Conservation (phyloP, 2,113 vertebrate genomes). For the Pseudonaja textilis region DNA sequence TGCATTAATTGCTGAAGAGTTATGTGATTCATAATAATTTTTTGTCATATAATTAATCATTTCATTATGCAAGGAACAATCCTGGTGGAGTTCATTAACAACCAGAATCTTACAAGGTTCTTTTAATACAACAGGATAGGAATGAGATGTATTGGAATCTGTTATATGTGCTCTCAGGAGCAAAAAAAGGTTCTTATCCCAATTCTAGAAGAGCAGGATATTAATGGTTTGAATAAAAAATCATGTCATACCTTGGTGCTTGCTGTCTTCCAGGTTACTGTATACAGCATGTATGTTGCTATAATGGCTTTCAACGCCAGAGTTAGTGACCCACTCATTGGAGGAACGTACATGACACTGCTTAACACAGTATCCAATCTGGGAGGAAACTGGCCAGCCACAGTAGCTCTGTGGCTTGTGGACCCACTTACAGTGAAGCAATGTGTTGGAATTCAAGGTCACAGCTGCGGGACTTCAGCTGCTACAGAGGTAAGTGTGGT, state of each 20-base stretch:
- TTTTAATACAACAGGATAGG: not conserved
- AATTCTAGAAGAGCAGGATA: not conserved
- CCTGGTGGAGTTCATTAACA: not conserved
- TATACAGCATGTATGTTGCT: conserved; percentile 98
- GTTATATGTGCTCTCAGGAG: not conserved
- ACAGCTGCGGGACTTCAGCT: conserved; percentile 75
- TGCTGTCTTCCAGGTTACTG: conserved; percentile 74
- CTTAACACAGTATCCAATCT: conserved; percentile 95
- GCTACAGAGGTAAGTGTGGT: conserved; percentile 78
- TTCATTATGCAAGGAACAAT: not conserved
- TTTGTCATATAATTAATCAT: not conserved
- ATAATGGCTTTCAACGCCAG: conserved; percentile 98
- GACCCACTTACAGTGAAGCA: conserved; percentile 92
- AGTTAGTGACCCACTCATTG: conserved; percentile 94
- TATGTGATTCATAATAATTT: not conserved
- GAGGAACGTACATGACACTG: conserved; percentile 97
- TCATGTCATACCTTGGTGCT: not conserved
- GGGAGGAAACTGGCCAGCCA: conserved; percentile 96
- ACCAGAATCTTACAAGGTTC: not conserved
- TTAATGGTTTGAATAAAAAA: not conserved
- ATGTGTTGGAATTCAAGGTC: conserved; percentile 78
- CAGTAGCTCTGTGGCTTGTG: conserved; percentile 91
- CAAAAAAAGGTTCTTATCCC: not conserved
- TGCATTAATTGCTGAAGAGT: not conserved
- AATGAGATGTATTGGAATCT: not conserved